Percentiles rank a stretch among this genome's conserved stretches.
Evolutionary conservation across 1,140 invertebrate species (phyloP).

Genomic region (Brachionus manjavacas): DNA sequence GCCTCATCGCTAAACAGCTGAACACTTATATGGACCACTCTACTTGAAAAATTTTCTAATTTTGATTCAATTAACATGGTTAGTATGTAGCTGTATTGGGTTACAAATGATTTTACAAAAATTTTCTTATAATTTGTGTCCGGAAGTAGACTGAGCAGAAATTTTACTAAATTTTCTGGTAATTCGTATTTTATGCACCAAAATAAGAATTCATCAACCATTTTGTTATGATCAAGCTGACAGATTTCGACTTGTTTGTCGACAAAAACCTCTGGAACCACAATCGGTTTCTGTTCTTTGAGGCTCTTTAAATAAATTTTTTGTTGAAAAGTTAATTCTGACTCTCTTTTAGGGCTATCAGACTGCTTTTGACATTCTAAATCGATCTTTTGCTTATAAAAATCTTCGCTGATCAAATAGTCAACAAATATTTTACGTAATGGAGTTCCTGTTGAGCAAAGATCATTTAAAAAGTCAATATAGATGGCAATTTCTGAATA

Average conservation of each 20-base stretch:
- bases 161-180: conserved; percentile 88
- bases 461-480: conserved; percentile 76
- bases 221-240: conserved; percentile 66
- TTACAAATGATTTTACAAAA: conserved; percentile 84
- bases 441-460: conserved; percentile 87
- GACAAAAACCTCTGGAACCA: not conserved
- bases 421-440: conserved; percentile 86
- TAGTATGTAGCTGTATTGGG: conserved; percentile 88
- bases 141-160: conserved; percentile 89
- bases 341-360: not conserved
- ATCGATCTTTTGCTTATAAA: conserved; percentile 48
- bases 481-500: conserved; percentile 72
- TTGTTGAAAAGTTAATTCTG: not conserved
- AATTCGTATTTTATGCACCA: conserved; percentile 97
- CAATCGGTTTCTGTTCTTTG: not conserved
- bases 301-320: conserved; percentile 4
- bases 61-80: conserved; percentile 76
- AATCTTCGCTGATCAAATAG: conserved; percentile 71
- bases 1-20: conserved; percentile 89
- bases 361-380: conserved; percentile 36
- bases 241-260: not conserved
- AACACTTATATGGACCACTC: conserved; percentile 92
- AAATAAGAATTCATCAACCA: conserved; percentile 91
- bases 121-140: conserved; percentile 89
- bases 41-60: conserved; percentile 85